Conservation (phyloP, 2,113 vertebrate species). For the Chaenocephalus aceratus region DNA sequence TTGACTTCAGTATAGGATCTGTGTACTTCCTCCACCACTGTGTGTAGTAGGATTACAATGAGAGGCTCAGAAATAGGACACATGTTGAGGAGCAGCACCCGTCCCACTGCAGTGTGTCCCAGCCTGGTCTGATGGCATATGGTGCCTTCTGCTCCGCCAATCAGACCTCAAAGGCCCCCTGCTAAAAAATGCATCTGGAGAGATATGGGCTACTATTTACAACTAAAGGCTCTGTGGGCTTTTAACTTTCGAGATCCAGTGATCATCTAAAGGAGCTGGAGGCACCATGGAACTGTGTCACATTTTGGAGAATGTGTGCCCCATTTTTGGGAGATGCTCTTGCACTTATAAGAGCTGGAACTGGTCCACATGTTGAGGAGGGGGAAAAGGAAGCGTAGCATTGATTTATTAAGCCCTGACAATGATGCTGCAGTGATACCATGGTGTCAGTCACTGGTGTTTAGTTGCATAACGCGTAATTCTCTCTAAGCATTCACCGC, state of each 20-base stretch:
- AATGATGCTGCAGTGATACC: constrained; percentile 23
- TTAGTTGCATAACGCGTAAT: constrained; percentile 45
- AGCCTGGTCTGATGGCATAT: constrained; percentile 60
- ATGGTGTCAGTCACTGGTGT: constrained; percentile 40
- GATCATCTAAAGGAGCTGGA: constrained; percentile 23
- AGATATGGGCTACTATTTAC: constrained; percentile 47
- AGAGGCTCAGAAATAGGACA: constrained; percentile 62
- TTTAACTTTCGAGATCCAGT: constrained; percentile 44
- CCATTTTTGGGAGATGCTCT: constrained; percentile 36
- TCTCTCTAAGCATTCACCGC: constrained; percentile 21
- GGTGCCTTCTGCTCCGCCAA: constrained; percentile 56
- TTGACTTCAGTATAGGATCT: background rate
- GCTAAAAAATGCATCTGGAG: constrained; percentile 62
- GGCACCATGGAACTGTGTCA: constrained; percentile 39
- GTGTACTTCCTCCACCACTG: background rate
- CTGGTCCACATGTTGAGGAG: constrained; percentile 20
- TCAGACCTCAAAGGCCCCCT: constrained; percentile 44
- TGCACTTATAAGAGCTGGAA: constrained; percentile 43
- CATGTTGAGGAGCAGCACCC: constrained; percentile 27
- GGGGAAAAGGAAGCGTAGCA: constrained; percentile 1
- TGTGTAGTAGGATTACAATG: constrained; percentile 40
- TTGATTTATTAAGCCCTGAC: constrained; percentile 41
- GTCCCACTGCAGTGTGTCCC: constrained; percentile 29
- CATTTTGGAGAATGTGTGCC: constrained; percentile 41
- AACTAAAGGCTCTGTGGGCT: constrained; percentile 31